These are phyloP conservation scores for Hedychridium roseum DNA, from an alignment of 2,888 invertebrate species.

Conservation along the genomic window DNA sequence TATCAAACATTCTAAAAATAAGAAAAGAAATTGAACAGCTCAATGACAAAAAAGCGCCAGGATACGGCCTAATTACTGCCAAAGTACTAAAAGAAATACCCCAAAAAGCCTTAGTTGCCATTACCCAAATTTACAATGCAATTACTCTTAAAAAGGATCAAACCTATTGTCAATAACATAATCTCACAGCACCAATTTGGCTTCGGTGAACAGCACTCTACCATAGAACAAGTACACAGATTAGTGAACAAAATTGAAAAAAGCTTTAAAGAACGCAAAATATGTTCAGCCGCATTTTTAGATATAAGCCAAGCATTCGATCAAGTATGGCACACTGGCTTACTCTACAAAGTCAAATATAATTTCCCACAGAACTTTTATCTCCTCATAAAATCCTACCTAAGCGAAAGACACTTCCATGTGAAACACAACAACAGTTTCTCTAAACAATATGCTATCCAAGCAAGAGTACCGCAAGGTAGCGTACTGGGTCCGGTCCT, in stretches of 20 bases:
- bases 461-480: slow-evolving; percentile 31
- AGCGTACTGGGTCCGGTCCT: slow-evolving; percentile 31
- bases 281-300: too few relatives aligned
- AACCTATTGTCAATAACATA: too few relatives aligned
- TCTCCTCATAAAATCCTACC: too few relatives aligned
- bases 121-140: slow-evolving; percentile 38
- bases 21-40: slow-evolving; percentile 2
- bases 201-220: slow-evolving; percentile 21
- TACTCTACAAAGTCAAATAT: slow-evolving; percentile 32
- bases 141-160: too few relatives aligned
- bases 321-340: too few relatives aligned
- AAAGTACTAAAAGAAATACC: slow-evolving; percentile 34
- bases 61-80: slow-evolving; percentile 36
- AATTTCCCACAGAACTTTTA: slow-evolving; percentile 16
- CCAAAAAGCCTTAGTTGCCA: slow-evolving; percentile 28
- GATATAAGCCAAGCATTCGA: too few relatives aligned
- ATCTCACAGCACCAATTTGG: too few relatives aligned
- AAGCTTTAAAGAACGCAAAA: too few relatives aligned
- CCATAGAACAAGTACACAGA: slow-evolving; percentile 31
- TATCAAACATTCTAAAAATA: slow-evolving; percentile 10
- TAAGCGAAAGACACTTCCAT: too few relatives aligned
- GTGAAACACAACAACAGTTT: too few relatives aligned
- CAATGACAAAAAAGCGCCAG: slow-evolving; percentile 27
- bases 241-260: slow-evolving; percentile 19
- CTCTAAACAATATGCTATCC: too few relatives aligned